Conservation (phyloP, 2,888 invertebrate genomes). For the Monopis laevigella region DNA sequence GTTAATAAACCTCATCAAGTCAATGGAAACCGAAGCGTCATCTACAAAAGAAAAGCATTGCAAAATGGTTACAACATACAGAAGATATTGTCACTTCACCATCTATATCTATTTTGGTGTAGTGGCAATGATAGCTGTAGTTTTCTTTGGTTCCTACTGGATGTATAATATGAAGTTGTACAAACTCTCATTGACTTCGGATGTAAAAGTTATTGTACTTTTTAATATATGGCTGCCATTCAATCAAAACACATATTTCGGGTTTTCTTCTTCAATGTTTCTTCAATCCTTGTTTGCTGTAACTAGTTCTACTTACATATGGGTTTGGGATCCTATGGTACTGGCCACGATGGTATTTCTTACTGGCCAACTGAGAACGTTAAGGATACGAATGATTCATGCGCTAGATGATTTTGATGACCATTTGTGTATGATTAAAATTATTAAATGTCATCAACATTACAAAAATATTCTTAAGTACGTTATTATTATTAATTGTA, state of each 20-base stretch:
- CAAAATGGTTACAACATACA: constrained; percentile 2
- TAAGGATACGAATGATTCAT: constrained; percentile 22
- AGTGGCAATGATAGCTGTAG: background rate
- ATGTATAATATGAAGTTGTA: background rate
- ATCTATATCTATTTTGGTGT: background rate
- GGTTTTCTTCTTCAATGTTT: constrained; percentile 35
- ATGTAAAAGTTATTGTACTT: background rate
- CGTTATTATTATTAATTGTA: constrained; percentile 1
- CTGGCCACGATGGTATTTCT: constrained; percentile 43
- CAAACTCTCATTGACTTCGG: background rate
- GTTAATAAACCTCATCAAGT: background rate
- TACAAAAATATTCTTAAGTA: constrained; percentile 8
- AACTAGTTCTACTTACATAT: constrained; percentile 33
- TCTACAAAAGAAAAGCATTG: background rate
- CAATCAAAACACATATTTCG: constrained; percentile 29
- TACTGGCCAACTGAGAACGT: constrained; percentile 38
- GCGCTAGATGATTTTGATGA: constrained; percentile 22
- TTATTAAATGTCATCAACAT: constrained; percentile 34
- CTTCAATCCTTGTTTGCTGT: constrained; percentile 36
- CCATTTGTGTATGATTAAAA: constrained; percentile 27
- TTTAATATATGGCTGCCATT: constrained; percentile 25
- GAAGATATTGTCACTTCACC: constrained; percentile 5
- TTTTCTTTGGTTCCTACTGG: background rate
- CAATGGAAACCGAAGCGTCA: constrained; percentile 9
- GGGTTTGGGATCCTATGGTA: constrained; percentile 40